phyloP scores from a whole-genome alignment of 1,140 invertebrate genomes.

The Stegodyphus mimosarum region DNA sequence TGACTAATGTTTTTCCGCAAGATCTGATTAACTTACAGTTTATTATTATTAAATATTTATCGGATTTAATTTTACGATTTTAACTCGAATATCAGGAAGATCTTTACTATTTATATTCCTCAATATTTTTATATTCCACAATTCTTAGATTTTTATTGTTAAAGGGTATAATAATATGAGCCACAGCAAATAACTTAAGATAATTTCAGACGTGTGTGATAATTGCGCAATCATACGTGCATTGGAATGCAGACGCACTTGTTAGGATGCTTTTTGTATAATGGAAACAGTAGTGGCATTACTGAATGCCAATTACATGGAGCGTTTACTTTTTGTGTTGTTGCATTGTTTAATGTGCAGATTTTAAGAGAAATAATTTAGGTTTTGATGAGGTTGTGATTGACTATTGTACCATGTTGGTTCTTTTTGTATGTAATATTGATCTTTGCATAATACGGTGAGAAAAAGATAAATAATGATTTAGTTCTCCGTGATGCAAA shows the following conservation, averaged over 20 bases:
- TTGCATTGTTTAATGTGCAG: conserved; percentile 11
- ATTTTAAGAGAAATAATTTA: neutral
- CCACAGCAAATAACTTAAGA: too few species aligned
- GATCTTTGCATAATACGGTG: neutral
- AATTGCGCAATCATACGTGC: conserved; percentile 41
- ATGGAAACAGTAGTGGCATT: conserved; percentile 42
- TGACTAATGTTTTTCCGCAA: too few species aligned
- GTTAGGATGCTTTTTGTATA: conserved; percentile 28
- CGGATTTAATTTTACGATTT: too few species aligned
- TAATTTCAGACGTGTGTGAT: neutral
- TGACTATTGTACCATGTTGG: neutral
- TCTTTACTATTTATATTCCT: too few species aligned
- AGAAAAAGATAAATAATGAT: neutral
- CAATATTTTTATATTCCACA: too few species aligned
- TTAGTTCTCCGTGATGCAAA: neutral
- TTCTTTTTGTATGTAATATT: neutral
- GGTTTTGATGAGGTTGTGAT: neutral
- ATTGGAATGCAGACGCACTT: conserved; percentile 43
- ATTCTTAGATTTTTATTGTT: too few species aligned
- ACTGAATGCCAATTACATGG: conserved; percentile 46
- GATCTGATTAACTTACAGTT: too few species aligned
- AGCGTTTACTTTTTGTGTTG: conserved; percentile 32
- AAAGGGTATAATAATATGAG: too few species aligned
- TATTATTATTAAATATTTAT: too few species aligned
- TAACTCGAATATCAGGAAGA: too few species aligned